These are phyloP conservation scores for Albula goreensis DNA, from an alignment of 2,113 vertebrate genomes.

Conservation along the genomic window DNA sequence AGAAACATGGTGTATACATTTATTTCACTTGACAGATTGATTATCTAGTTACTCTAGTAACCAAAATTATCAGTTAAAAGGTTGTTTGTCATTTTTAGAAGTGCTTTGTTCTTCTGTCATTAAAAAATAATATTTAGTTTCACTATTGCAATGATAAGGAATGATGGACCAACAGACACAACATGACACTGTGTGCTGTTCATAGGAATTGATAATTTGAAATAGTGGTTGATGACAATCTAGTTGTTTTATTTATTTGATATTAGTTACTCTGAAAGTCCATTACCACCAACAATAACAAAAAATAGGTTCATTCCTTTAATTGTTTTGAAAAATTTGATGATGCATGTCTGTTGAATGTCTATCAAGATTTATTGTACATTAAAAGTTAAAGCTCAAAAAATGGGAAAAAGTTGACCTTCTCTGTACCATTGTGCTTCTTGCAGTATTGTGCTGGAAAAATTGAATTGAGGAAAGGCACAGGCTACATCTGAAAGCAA, in stretches of 20 bases:
- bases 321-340: neutral
- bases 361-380: constrained; percentile 49
- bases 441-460: constrained; percentile 38
- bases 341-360: constrained; percentile 43
- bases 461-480: constrained; percentile 52
- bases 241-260: neutral
- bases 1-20: too few relatives aligned
- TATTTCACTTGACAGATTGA: too few relatives aligned
- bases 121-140: too few relatives aligned
- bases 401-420: constrained; percentile 45
- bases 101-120: too few relatives aligned
- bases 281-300: neutral
- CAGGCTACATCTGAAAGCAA: constrained; percentile 50
- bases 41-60: too few relatives aligned
- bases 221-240: constrained; percentile 27
- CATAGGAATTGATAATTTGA: too few relatives aligned
- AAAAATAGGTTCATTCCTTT: neutral
- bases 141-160: too few relatives aligned
- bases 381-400: constrained; percentile 44
- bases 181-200: too few relatives aligned
- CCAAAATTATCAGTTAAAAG: too few relatives aligned
- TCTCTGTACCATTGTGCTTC: constrained; percentile 47
- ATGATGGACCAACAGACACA: too few relatives aligned
- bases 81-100: too few relatives aligned
- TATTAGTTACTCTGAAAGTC: neutral